phyloP scores from a whole-genome alignment of 2,113 vertebrate genomes.

The Rhinopomastus cyanomelas region DNA sequence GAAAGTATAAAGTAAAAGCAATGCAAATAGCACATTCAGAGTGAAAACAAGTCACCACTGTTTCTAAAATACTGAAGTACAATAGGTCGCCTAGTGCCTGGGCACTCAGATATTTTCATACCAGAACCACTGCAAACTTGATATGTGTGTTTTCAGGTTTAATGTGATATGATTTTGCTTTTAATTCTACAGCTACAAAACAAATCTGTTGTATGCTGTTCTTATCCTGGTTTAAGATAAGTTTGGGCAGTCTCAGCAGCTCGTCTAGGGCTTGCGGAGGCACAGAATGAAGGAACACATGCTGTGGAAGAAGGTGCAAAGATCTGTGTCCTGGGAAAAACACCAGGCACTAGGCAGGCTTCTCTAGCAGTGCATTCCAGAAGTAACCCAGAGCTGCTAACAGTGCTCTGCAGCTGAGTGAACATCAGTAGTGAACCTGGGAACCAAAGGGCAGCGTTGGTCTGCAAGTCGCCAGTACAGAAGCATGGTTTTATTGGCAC shows the following conservation, averaged over 20 bases:
- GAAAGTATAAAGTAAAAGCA: neutral
- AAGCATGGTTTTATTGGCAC: neutral
- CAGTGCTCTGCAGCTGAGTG: neutral
- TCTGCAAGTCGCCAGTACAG: neutral
- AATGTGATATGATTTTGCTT: neutral
- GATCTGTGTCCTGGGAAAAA: neutral
- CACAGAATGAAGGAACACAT: neutral
- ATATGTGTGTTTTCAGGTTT: neutral
- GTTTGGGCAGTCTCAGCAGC: neutral
- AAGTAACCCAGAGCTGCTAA: neutral
- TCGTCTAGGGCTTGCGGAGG: neutral
- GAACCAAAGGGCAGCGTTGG: neutral
- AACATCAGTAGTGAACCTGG: neutral
- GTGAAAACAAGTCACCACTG: neutral
- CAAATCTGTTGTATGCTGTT: neutral
- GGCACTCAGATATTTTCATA: neutral
- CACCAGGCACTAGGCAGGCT: neutral
- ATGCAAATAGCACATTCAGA: neutral
- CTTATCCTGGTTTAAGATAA: neutral
- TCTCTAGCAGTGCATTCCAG: neutral
- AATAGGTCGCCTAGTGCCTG: neutral
- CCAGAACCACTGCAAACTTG: neutral
- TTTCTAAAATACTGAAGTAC: neutral
- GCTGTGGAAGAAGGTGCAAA: neutral
- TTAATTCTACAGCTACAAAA: neutral